Conservation (phyloP, 2,113 vertebrate species). For the Rhadina sibilatrix region DNA sequence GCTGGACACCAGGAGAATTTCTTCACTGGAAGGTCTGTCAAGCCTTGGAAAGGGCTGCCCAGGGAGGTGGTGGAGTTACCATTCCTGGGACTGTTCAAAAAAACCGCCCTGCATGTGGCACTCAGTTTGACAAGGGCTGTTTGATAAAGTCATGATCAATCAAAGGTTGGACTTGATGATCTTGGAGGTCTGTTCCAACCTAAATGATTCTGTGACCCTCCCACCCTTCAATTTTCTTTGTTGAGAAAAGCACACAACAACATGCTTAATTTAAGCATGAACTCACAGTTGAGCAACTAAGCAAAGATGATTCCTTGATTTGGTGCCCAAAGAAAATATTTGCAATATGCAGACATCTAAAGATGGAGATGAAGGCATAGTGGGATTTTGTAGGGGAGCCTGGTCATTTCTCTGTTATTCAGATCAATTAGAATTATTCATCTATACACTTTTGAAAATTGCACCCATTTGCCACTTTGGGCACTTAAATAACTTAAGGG, state of each 20-base stretch:
- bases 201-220: background rate
- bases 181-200: background rate
- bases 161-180: background rate
- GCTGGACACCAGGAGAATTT: background rate
- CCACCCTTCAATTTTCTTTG: background rate
- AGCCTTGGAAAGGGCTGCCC: background rate
- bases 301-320: background rate
- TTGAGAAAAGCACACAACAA: background rate
- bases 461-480: slow-evolving; percentile 16
- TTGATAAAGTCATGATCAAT: background rate
- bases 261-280: fast-evolving
- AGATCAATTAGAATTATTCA: slow-evolving; percentile 41
- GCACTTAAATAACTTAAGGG: slow-evolving; percentile 36
- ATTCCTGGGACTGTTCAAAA: fast-evolving
- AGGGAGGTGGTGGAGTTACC: background rate
- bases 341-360: background rate
- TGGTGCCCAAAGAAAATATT: background rate
- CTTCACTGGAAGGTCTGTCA: background rate
- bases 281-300: background rate
- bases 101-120: background rate
- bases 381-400: background rate
- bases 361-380: background rate
- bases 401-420: background rate
- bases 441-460: slow-evolving; percentile 10
- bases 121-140: no score